phyloP scores from a whole-genome alignment of 2,113 vertebrate species.

The Caranx melampygus region DNA sequence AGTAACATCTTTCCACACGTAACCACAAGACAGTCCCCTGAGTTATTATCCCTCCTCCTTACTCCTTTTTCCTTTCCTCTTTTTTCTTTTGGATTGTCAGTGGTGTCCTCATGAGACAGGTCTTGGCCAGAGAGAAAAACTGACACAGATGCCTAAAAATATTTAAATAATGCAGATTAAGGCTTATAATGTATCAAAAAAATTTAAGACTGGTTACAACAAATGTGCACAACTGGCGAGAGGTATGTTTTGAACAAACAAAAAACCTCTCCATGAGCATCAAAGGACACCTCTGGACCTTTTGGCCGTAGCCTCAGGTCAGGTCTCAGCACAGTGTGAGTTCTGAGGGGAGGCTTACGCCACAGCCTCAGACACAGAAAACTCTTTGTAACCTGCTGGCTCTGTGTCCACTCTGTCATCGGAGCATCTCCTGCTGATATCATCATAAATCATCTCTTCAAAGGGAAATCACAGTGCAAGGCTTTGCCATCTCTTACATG shows the following conservation, averaged over 20 bases:
- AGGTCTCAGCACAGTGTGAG: slow-evolving; percentile 54
- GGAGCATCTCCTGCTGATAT: slow-evolving; percentile 54
- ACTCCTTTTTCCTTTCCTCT: background rate
- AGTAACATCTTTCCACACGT: slow-evolving; percentile 16
- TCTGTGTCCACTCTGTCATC: slow-evolving; percentile 49
- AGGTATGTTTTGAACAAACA: background rate
- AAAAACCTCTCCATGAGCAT: slow-evolving; percentile 20
- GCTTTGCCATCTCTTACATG: slow-evolving; percentile 43
- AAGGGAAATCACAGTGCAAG: slow-evolving; percentile 39
- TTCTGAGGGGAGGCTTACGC: slow-evolving; percentile 6
- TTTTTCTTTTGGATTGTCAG: slow-evolving; percentile 6
- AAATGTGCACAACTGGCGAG: background rate
- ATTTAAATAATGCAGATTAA: background rate
- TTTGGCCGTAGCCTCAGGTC: slow-evolving; percentile 31
- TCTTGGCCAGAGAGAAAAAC: background rate
- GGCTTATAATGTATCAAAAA: background rate
- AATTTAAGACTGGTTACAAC: background rate
- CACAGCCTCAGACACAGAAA: slow-evolving; percentile 43
- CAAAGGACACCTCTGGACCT: slow-evolving; percentile 30
- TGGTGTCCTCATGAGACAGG: slow-evolving; percentile 24
- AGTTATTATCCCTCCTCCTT: slow-evolving; percentile 29
- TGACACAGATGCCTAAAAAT: slow-evolving; percentile 5
- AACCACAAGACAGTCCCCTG: slow-evolving; percentile 20
- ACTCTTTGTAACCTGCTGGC: slow-evolving; percentile 68
- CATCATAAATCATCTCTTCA: slow-evolving; percentile 72